Evolutionary conservation across 2,113 vertebrate genomes (phyloP), one percentile per base, ranked within the genome.

Genomic region (Lasiurus cinereus): DNA sequence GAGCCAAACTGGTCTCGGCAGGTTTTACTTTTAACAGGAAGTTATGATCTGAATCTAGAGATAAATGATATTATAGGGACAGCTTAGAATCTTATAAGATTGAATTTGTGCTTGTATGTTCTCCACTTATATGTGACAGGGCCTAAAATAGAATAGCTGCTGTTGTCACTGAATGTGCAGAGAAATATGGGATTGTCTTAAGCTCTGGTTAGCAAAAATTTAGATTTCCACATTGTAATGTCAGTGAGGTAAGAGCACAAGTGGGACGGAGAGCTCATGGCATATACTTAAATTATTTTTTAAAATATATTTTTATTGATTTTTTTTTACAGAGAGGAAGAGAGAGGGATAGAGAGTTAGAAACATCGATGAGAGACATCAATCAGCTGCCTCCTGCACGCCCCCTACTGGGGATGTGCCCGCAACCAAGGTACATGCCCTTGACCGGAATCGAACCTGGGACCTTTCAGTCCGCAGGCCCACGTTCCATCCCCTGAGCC

Each of bases 101-200:
- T 92, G 76, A 92, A 77, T 33, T 94, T 94, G 27, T 0, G 22
- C 66, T 93, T 87, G 29, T 94, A 2, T 66, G 31, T 80, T 94
- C 86, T 94, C 39, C 54, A 67, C 29, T 94, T 86, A 80, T 67
- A 83, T 88, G 31, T 93, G 43, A 83, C 15, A 54, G 78, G 33
- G 33, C 33, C 83, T 95, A 88, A 94, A 94, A 90, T 92, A 94
- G 83, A 97, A 87, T 36, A 87, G 46, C 56, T 92, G 29, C 87
- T 93, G n/a, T 64, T 93, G 48, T 90, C 88, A 88, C 7, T 87
- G 33, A 95, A 70, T 88, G 21, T 94, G 36, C n/a, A 93, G 22
- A 84, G 50, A 88, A 69, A 85, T 24, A 31, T 0, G 27, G 31
- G 27, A 77, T 93, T 94, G 46, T 88, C 73, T 88, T 83, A 80